Evolutionary conservation across 2,888 invertebrate genomes (phyloP).

Genomic region (Ctena decussata): DNA sequence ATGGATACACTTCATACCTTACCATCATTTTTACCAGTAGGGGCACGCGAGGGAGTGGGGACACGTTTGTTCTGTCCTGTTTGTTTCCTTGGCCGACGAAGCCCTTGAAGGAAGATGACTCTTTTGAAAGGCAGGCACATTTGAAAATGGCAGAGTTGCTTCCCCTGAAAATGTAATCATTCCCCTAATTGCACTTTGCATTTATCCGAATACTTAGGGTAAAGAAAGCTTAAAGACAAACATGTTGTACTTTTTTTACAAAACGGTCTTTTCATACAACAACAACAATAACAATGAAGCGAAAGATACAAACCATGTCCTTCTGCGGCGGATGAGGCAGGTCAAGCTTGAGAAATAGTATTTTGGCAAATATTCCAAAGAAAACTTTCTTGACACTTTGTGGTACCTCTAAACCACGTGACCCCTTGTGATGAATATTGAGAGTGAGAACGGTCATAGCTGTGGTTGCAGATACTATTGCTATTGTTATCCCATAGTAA

Average conservation of each 20-base stretch:
- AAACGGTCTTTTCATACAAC: not conserved
- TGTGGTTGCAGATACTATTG: conserved; percentile 88
- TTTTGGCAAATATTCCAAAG: conserved; percentile 91
- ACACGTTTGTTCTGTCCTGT: no score
- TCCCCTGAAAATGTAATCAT: no score
- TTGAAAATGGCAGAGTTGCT: no score
- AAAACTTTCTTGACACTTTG: conserved; percentile 91
- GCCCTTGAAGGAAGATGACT: no score
- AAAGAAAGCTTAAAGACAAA: no score
- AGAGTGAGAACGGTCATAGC: conserved; percentile 88
- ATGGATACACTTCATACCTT: no score
- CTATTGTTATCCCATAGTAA: conserved; percentile 89
- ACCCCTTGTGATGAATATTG: conserved; percentile 91
- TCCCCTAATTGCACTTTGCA: no score
- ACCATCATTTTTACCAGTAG: no score
- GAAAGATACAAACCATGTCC: conserved; percentile 60
- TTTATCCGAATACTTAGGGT: not conserved
- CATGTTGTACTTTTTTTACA: no score
- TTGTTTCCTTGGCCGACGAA: no score
- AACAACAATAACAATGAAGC: not conserved
- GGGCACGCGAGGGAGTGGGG: no score
- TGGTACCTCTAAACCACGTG: conserved; percentile 93
- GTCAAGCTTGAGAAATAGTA: conserved; percentile 82
- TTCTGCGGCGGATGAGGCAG: conserved; percentile 62
- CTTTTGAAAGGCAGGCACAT: no score